These are phyloP conservation scores for Atractosteus spatula DNA, from an alignment of 2,113 vertebrate genomes.

Conservation along the genomic window DNA sequence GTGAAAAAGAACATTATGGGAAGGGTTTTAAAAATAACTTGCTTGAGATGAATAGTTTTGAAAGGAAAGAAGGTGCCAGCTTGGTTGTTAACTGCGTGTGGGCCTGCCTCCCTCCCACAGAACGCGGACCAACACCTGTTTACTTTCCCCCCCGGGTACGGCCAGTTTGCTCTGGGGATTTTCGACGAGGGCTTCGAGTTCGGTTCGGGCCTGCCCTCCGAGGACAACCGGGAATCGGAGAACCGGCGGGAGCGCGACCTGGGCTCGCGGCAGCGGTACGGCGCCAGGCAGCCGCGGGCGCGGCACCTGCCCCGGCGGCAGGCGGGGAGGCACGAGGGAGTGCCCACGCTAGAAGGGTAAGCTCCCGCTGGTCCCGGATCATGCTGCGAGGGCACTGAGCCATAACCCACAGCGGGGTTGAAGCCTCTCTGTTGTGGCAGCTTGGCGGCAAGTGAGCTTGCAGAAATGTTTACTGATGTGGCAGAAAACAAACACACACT, in stretches of 20 bases:
- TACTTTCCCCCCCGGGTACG: slow-evolving; percentile 83
- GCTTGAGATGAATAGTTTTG: too few species aligned
- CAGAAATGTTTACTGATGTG: too few species aligned
- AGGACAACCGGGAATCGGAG: slow-evolving; percentile 81
- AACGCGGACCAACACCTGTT: slow-evolving; percentile 83
- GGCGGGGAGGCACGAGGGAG: slow-evolving; percentile 82
- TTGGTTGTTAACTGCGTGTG: neutral
- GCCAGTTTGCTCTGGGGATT: slow-evolving; percentile 87
- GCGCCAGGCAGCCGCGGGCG: slow-evolving; percentile 81
- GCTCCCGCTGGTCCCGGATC: slow-evolving; percentile 7
- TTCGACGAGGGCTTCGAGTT: slow-evolving; percentile 88
- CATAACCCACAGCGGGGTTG: too few species aligned
- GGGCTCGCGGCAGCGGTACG: slow-evolving; percentile 84
- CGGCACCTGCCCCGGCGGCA: slow-evolving; percentile 80
- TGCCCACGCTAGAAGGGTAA: slow-evolving; percentile 90
- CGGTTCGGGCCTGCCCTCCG: slow-evolving; percentile 63
- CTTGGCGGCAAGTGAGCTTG: too few species aligned
- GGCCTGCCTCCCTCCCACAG: slow-evolving; percentile 49
- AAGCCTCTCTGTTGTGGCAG: too few species aligned
- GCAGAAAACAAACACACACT: too few species aligned
- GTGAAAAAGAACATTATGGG: too few species aligned
- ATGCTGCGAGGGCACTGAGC: too few species aligned
- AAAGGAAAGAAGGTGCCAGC: too few species aligned
- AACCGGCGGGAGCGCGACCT: slow-evolving; percentile 81
- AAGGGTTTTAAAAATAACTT: neutral